These are phyloP conservation scores for Coreoperca whiteheadi DNA, from an alignment of 2,113 vertebrate genomes.

Conservation along the genomic window DNA sequence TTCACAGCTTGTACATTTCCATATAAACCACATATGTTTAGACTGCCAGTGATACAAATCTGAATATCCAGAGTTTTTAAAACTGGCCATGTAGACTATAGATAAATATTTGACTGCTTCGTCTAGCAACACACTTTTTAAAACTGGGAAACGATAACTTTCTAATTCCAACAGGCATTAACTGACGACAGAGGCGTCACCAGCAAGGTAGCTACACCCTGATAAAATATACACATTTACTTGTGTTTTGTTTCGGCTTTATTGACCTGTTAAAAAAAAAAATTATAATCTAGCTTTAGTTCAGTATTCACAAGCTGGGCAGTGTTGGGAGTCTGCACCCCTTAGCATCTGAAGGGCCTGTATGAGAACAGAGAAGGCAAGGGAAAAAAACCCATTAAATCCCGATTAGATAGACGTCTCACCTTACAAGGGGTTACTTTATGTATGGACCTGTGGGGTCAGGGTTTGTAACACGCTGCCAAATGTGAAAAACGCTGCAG, in stretches of 20 bases:
- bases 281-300: conserved; percentile 13
- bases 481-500: conserved; percentile 40
- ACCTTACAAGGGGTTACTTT: background rate
- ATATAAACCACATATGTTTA: conserved; percentile 5
- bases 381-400: background rate
- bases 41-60: conserved; percentile 17
- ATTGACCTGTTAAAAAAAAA: conserved; percentile 13
- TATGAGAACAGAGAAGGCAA: background rate
- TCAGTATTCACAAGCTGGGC: conserved; percentile 2
- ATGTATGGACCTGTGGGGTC: conserved; percentile 16
- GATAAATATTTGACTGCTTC: conserved; percentile 27
- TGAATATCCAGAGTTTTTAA: conserved; percentile 17
- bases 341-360: background rate
- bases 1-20: background rate
- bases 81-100: background rate
- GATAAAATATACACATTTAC: conserved; percentile 25
- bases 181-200: background rate
- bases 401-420: background rate
- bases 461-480: conserved; percentile 45
- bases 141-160: conserved; percentile 25
- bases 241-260: conserved; percentile 5
- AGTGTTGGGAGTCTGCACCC: background rate
- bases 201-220: conserved; percentile 1
- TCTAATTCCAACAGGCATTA: conserved; percentile 17
- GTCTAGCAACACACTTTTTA: background rate